Percentiles rank a stretch among this genome's conserved stretches.
These are phyloP conservation scores for Drosophila azteca DNA, from an alignment of 1,140 invertebrate genomes.

Conservation along the genomic window DNA sequence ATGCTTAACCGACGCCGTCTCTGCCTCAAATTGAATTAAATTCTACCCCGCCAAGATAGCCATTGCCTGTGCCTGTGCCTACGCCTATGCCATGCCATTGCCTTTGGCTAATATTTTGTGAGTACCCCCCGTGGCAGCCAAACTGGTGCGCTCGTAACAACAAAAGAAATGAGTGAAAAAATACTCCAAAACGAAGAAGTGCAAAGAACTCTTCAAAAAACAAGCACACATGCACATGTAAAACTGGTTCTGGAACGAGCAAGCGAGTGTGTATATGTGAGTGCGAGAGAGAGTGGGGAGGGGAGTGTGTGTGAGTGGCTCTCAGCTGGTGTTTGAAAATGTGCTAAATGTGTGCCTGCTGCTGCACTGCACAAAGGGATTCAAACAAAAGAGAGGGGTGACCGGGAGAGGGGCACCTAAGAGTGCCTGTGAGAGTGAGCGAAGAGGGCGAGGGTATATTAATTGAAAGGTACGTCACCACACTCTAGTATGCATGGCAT, in stretches of 20 bases:
- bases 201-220: constrained; percentile 45
- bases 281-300: background rate
- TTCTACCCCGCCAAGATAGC: constrained; percentile 4
- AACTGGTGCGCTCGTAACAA: constrained; percentile 12
- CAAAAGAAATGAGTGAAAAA: constrained; percentile 22
- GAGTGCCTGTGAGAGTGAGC: too few relatives aligned
- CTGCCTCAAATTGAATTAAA: constrained; percentile 33
- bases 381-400: background rate
- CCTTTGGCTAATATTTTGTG: constrained; percentile 37
- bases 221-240: background rate
- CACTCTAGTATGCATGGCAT: too few relatives aligned
- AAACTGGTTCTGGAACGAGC: constrained; percentile 50
- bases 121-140: background rate
- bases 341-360: constrained; percentile 58
- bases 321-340: constrained; percentile 68
- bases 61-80: constrained; percentile 9
- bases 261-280: constrained; percentile 3
- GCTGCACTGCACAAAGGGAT: constrained; percentile 55
- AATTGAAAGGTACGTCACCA: too few relatives aligned
- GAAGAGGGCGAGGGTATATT: too few relatives aligned
- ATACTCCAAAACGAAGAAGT: constrained; percentile 32
- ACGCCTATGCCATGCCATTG: constrained; percentile 7
- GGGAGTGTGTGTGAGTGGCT: constrained; percentile 13
- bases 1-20: constrained; percentile 3
- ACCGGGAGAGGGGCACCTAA: too few relatives aligned